Evolutionary conservation across 2,888 invertebrate genomes (phyloP), one percentile per base, ranked within the genome.

Genomic region (Pammene aurita): DNA sequence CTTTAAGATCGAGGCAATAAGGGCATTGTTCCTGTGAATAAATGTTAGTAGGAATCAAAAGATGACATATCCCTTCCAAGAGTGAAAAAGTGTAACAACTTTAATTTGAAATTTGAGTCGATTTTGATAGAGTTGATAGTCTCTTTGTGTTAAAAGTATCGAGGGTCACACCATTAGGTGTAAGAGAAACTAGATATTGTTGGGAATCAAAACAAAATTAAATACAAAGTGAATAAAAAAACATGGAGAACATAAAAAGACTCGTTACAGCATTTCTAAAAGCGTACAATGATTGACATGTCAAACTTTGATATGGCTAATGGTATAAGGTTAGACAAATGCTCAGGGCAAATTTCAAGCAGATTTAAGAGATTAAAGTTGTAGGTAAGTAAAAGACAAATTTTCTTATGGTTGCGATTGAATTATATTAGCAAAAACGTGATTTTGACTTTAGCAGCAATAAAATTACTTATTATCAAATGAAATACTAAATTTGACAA

Each of bases 151-250:
- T 16, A 18, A 57, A 16, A 14, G n/a, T 54, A 54, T 7, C 16
- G 16, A 13, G 56, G 52, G 56, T 68, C 63, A 44, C 67, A 68
- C 68, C 57, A 67, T 50, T 64, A 58, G 52, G 54, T 54, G 66
- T 46, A 54, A 60, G 18, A 64, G 63, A 64, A 68, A 68, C 57
- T 7, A 50, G 63, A 58, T 64, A 67, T 44, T 41, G 44, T 58
- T 46, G 41, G 35, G 48, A 61, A n/a, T 52, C 50, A 41, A 50
- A 61, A 62, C 38, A 62, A 10, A 38, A 61, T 35, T 48, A 16
- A 48, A 61, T 18, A 41, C 18, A 18, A 18, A 16, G 16, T 50
- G 13, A 50, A 5, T 34, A 60, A 41, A 16, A 34, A 61, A 61
- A 14, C n/a, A n/a, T n/a, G n/a, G n/a, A n/a, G n/a, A n/a, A n/a